Evolutionary conservation across 2,888 invertebrate species (phyloP), one percentile per base, ranked within the genome.

Genomic region (Calameuta idolon): DNA sequence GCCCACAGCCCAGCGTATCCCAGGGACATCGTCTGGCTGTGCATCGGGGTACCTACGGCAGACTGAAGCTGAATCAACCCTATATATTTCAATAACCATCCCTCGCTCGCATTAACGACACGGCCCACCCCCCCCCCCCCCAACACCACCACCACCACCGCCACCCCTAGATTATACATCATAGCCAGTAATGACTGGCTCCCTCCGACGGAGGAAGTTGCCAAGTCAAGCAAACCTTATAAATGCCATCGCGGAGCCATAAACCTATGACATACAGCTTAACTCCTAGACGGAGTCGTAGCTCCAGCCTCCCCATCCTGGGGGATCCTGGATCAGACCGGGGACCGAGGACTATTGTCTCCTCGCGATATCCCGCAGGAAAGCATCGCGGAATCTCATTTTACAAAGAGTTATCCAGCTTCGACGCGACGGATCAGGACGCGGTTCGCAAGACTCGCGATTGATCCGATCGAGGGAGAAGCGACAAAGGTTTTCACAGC

Each of bases 171-270:
- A 33, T 30, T 69, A 84, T 89, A 89, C 85, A 89, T 89, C 88
- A 87, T 80, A 76, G 15, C 78, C 80, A 81, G 83, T 88, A 89
- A 89, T 87, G 88, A 89, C 85, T 84, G 87, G 85, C 79, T 85
- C 80, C 77, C 80, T 82, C 80, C 83, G 76, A 77, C 75, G 77
- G 79, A 74, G 77, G 74, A 74, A 74, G 34, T 81, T 82, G 79
- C 80, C 80, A 80, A 81, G 79, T 81, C 81, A 81, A 82, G 82
- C 80, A 80, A 87, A 86, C 84, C 87, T 88, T 88, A 88, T 87
- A 87, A 88, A 88, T 87, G 88, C 86, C 88, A 87, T 85, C 83
- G 82, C 77, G 78, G 81, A 81, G 82, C 88, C 87, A 88, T 88
- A 88, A 88, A 85, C 84, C 83, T 84, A 85, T 87, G 87, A 88